These are phyloP conservation scores for Deroptyus accipitrinus DNA, from an alignment of 2,113 vertebrate species.

Conservation along the genomic window DNA sequence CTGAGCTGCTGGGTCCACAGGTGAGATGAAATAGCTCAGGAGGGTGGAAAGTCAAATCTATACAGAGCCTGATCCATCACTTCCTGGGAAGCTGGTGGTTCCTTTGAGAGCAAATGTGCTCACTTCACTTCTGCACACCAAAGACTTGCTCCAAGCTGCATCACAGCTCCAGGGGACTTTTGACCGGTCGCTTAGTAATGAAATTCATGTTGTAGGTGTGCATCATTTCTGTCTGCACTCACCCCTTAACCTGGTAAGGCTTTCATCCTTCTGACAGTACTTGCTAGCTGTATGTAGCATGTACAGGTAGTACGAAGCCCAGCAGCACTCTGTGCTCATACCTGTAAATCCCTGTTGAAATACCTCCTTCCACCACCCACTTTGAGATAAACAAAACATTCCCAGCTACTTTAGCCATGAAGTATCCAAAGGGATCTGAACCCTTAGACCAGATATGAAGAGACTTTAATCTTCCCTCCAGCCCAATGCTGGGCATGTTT, in stretches of 20 bases:
- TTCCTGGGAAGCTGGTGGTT: not conserved
- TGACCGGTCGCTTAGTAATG: not conserved
- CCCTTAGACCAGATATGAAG: not conserved
- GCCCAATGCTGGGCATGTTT: accelerated
- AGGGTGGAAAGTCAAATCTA: not conserved
- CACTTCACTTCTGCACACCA: not conserved
- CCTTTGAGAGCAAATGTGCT: not conserved
- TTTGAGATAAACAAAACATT: not conserved
- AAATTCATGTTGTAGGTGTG: not conserved
- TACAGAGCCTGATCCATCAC: not conserved
- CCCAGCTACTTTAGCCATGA: not conserved
- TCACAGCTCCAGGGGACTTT: not conserved
- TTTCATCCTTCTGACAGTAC: not conserved
- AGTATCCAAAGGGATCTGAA: not conserved
- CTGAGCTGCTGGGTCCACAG: not conserved
- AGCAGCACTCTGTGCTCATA: not conserved
- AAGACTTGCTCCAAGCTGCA: not conserved
- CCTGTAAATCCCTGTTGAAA: not conserved
- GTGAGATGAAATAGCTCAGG: not conserved
- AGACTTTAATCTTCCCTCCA: accelerated
- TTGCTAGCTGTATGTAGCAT: not conserved
- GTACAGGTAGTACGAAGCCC: not conserved
- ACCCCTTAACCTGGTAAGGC: not conserved
- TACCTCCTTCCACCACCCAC: accelerated
- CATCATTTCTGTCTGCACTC: not conserved